Percentiles rank a stretch among this genome's conserved stretches.
Evolutionary conservation across 2,797 vertebrate species (phyloP).

Genomic region (Muscicapa comitata): DNA sequence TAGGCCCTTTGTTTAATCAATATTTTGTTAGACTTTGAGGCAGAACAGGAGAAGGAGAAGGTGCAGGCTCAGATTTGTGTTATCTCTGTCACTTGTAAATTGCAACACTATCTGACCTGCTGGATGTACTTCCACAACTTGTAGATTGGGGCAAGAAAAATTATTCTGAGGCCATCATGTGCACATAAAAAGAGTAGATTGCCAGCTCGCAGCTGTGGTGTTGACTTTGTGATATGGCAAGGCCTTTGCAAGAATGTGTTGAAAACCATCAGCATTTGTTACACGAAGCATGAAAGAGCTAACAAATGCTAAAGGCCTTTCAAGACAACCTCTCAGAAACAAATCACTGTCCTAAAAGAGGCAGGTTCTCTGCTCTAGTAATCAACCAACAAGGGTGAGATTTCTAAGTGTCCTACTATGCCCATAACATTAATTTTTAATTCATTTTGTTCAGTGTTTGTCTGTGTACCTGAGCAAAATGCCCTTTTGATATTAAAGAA

Average conservation of each 20-base stretch:
- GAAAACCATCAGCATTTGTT: not conserved
- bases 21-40: not conserved
- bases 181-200: not conserved
- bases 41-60: not conserved
- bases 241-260: not conserved
- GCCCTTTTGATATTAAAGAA: constrained; percentile 28
- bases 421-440: constrained; percentile 3
- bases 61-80: not conserved
- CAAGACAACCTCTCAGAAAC: not conserved
- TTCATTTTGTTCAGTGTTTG: not conserved
- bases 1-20: not conserved
- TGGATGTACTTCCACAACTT: not conserved
- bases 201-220: not conserved
- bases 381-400: not conserved
- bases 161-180: not conserved
- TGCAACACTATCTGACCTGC: not conserved
- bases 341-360: not conserved
- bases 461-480: constrained; percentile 35
- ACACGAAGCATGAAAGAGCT: not conserved
- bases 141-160: fast-evolving
- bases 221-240: not conserved
- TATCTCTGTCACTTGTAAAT: not conserved
- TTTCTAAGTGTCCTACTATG: not conserved
- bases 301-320: not conserved
- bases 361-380: not conserved